These are phyloP conservation scores for Prietella phreatophila DNA, from an alignment of 2,113 vertebrate species.

Conservation along the genomic window DNA sequence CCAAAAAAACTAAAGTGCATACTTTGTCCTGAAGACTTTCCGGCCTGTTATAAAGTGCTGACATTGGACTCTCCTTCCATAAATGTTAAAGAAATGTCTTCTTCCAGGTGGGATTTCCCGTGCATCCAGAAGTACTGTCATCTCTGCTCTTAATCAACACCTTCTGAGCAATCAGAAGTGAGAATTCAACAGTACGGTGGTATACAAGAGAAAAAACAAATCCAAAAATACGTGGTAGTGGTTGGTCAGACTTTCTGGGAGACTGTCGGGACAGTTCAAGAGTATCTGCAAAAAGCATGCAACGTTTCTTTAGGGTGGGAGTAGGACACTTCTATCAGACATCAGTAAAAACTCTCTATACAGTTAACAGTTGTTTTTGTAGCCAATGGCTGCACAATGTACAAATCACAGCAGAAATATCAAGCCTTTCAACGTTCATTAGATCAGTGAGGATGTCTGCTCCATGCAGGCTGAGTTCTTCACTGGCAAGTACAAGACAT, in stretches of 20 bases:
- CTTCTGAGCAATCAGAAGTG: background rate
- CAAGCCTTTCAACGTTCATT: constrained; percentile 10
- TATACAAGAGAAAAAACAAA: background rate
- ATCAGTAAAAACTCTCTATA: background rate
- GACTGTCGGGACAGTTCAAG: background rate
- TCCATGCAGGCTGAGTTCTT: background rate
- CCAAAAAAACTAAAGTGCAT: background rate
- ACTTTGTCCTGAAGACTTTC: background rate
- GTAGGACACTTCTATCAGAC: background rate
- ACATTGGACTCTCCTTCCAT: background rate
- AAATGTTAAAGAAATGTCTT: background rate
- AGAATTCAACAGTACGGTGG: background rate
- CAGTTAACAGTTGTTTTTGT: background rate
- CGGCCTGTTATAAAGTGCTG: background rate
- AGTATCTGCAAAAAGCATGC: background rate
- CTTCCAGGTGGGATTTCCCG: background rate
- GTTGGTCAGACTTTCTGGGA: background rate
- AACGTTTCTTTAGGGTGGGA: background rate
- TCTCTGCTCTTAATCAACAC: background rate
- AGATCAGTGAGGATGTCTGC: background rate
- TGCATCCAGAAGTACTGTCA: background rate
- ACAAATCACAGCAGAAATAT: background rate
- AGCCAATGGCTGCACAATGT: background rate
- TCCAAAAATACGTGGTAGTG: background rate
- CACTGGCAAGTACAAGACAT: constrained; percentile 9